Evolutionary conservation across 2,797 vertebrate genomes (phyloP).

Genomic region (Coilia nasus): DNA sequence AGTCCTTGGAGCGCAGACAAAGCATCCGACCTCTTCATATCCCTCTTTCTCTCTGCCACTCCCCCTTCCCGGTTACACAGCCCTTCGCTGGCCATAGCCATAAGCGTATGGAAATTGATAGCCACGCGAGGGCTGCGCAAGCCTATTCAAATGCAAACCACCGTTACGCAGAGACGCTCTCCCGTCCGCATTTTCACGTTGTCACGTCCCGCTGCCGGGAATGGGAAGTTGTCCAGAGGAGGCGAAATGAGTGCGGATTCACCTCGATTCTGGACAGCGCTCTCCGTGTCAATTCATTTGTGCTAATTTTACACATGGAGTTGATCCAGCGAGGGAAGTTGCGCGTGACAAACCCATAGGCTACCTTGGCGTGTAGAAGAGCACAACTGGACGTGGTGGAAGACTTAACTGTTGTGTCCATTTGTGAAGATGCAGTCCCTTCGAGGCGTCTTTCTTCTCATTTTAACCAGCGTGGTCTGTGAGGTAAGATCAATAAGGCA

Average conservation of each 20-base stretch:
- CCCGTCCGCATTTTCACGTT: constrained; percentile 10
- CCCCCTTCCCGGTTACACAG: constrained; percentile 6
- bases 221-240: neutral
- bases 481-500: constrained; percentile 12
- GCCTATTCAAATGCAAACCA: constrained; percentile 22
- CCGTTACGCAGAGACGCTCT: constrained; percentile 5
- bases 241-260: neutral
- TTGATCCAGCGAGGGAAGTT: constrained; percentile 5
- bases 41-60: neutral
- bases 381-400: neutral
- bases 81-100: neutral
- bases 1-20: neutral
- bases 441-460: neutral
- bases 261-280: neutral
- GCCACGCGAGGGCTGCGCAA: neutral
- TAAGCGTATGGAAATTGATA: constrained; percentile 23
- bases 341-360: neutral
- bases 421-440: neutral
- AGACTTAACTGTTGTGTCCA: neutral
- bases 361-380: neutral
- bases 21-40: too few species aligned
- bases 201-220: constrained; percentile 19
- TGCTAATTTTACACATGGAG: neutral
- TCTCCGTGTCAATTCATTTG: neutral
- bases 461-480: neutral